Conservation (phyloP, 2,888 invertebrate genomes). For the Slavum lentiscoides region DNA sequence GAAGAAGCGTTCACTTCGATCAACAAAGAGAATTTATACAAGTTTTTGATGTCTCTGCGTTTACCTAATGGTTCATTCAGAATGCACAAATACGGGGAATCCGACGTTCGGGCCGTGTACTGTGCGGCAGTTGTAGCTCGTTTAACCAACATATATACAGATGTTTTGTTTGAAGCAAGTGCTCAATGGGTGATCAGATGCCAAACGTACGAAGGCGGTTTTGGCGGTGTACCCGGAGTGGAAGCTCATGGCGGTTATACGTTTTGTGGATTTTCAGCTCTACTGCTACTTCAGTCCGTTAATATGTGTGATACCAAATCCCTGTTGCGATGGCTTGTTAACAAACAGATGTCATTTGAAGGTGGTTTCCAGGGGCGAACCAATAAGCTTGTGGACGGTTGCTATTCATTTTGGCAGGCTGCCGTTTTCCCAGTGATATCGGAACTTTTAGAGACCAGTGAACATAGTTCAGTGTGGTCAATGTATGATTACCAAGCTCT, state of each 20-base stretch:
- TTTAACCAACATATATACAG: slow-evolving; percentile 76
- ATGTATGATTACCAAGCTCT: slow-evolving; percentile 84
- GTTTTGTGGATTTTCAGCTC: slow-evolving; percentile 91
- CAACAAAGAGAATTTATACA: slow-evolving; percentile 72
- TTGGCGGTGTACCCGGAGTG: slow-evolving; percentile 89
- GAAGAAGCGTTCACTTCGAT: slow-evolving; percentile 85
- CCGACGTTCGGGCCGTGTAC: slow-evolving; percentile 94
- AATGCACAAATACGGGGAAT: slow-evolving; percentile 90
- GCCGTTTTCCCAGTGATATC: slow-evolving; percentile 87
- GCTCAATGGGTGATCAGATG: slow-evolving; percentile 93
- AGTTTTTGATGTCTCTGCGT: slow-evolving; percentile 78
- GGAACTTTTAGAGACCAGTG: slow-evolving; percentile 64
- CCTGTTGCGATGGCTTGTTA: slow-evolving; percentile 83
- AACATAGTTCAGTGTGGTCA: slow-evolving; percentile 57
- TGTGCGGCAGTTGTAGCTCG: slow-evolving; percentile 91
- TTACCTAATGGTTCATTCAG: slow-evolving; percentile 87
- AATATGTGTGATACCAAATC: slow-evolving; percentile 75
- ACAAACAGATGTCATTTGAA: slow-evolving; percentile 89
- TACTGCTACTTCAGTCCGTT: slow-evolving; percentile 79
- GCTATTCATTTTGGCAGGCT: slow-evolving; percentile 99
- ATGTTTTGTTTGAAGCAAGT: slow-evolving; percentile 79
- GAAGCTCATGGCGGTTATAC: slow-evolving; percentile 99
- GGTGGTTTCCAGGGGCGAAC: slow-evolving; percentile 98
- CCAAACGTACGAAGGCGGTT: slow-evolving; percentile 99
- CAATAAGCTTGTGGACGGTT: slow-evolving; percentile 97